Evolutionary conservation across 1,140 invertebrate species (phyloP).

Genomic region (Theocolax elegans): DNA sequence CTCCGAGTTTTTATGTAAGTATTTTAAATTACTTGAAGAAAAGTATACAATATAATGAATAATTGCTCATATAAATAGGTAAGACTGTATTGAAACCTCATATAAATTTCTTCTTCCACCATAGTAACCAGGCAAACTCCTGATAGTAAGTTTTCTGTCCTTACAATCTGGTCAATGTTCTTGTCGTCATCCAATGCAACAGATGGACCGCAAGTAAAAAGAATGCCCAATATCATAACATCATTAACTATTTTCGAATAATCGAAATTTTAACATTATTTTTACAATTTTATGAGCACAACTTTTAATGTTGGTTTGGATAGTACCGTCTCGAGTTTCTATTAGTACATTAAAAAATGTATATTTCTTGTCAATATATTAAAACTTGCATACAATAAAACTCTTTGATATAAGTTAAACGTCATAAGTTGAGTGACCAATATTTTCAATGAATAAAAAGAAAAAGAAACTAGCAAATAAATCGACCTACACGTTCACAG

Average conservation of each 20-base stretch:
- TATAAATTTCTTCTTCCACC: conserved; percentile 75
- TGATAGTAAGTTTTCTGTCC: conserved; percentile 68
- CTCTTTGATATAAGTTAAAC: too few species aligned
- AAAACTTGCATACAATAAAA: too few species aligned
- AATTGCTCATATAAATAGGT: conserved; percentile 71
- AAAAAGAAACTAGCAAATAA: too few species aligned
- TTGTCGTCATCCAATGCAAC: conserved; percentile 35
- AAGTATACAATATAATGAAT: conserved; percentile 10
- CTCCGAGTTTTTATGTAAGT: background rate
- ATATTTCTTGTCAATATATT: too few species aligned
- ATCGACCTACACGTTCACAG: too few species aligned
- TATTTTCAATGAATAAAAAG: too few species aligned
- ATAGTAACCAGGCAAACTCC: conserved; percentile 71
- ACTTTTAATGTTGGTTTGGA: too few species aligned
- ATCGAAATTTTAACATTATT: background rate
- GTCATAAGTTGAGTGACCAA: too few species aligned
- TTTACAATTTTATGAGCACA: too few species aligned
- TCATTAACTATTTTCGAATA: background rate
- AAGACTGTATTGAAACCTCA: conserved; percentile 76
- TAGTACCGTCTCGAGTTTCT: background rate
- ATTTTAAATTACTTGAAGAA: background rate
- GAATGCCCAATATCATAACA: background rate
- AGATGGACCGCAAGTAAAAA: background rate
- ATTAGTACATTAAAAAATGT: too few species aligned
- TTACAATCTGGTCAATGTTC: conserved; percentile 36